These are phyloP conservation scores for Salvelinus namaycush DNA, from an alignment of 2,113 vertebrate species.

Conservation along the genomic window DNA sequence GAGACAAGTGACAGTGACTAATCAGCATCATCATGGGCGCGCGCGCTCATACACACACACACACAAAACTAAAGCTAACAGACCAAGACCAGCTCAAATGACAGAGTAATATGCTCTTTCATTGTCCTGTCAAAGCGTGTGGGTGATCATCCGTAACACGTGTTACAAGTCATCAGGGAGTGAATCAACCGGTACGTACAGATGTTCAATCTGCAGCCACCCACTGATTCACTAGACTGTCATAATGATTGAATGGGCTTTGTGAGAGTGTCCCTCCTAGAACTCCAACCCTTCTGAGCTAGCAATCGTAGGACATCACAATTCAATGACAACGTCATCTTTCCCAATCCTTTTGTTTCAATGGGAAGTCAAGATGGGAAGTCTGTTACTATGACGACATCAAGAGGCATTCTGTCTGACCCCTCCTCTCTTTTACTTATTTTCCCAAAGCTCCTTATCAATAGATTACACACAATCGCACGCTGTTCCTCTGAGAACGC, in stretches of 20 bases:
- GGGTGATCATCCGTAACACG: too few species aligned
- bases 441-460: constrained; percentile 47
- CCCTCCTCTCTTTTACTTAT: constrained; percentile 32
- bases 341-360: constrained; percentile 33
- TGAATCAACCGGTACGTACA: neutral
- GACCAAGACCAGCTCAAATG: neutral
- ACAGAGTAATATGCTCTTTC: neutral
- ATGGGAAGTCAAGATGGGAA: constrained; percentile 28
- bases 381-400: constrained; percentile 50
- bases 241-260: too few species aligned
- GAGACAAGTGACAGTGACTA: neutral
- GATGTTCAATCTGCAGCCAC: neutral
- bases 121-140: neutral
- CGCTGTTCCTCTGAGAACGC: neutral
- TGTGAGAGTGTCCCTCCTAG: neutral
- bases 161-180: neutral
- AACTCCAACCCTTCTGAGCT: neutral
- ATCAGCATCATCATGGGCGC: neutral
- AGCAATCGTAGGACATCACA: neutral
- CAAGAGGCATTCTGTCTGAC: neutral
- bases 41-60: neutral
- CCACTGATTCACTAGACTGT: too few species aligned
- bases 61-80: neutral
- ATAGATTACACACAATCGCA: constrained; percentile 19
- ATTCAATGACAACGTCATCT: constrained; percentile 29